These are phyloP conservation scores for Osmoderma eremita DNA, from an alignment of 2,888 invertebrate genomes.

Conservation along the genomic window DNA sequence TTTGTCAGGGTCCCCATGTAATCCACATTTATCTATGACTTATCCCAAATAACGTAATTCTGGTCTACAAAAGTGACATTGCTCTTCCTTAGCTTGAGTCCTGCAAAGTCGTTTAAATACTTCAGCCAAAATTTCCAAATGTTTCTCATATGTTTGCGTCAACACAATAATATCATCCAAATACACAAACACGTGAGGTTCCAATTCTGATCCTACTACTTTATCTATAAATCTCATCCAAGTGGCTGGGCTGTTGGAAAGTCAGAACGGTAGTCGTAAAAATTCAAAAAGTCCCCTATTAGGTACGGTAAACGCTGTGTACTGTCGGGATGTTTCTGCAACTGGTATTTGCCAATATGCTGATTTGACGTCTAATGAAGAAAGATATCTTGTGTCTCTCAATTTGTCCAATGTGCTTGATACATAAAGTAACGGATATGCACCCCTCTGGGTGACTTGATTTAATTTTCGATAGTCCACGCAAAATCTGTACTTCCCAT, in stretches of 20 bases:
- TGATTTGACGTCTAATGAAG: conserved; percentile 42
- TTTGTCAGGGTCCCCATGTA: conserved; percentile 43
- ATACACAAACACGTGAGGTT: conserved; percentile 46
- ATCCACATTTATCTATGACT: conserved; percentile 48
- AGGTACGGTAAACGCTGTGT: conserved; percentile 53
- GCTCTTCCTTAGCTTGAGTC: conserved; percentile 49
- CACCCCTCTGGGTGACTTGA: too few species aligned
- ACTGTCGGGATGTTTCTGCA: conserved; percentile 42
- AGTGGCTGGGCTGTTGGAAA: conserved; percentile 52
- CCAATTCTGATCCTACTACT: conserved; percentile 49
- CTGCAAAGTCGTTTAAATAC: conserved; percentile 38
- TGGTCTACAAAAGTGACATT: conserved; percentile 50
- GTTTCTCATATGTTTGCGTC: conserved; percentile 39
- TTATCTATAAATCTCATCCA: conserved; percentile 53
- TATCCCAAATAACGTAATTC: conserved; percentile 53
- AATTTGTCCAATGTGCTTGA: neutral
- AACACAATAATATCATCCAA: conserved; percentile 51
- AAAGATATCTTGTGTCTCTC: too few species aligned
- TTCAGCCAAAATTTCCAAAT: conserved; percentile 39
- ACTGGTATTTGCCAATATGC: conserved; percentile 48
- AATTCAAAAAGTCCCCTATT: conserved; percentile 53
- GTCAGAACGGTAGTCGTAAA: conserved; percentile 52
- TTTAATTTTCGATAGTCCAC: too few species aligned
- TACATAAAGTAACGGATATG: neutral
- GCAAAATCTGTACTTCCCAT: too few species aligned